Evolutionary conservation across 2,888 invertebrate species (phyloP).

Genomic region (Gasteruption jaculator): DNA sequence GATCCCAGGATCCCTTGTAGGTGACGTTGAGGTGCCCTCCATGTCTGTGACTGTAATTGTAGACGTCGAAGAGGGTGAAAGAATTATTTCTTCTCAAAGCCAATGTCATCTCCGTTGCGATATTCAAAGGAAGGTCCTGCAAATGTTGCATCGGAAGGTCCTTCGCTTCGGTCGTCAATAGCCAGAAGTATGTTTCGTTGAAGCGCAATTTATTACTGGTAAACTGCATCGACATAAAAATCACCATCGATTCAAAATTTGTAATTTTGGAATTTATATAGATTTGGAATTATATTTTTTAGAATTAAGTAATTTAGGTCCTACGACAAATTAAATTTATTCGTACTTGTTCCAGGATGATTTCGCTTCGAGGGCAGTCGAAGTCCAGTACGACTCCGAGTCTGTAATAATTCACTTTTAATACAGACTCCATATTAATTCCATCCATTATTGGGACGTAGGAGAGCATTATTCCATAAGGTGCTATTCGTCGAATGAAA

Average conservation of each 20-base stretch:
- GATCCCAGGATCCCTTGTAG: constrained; percentile 33
- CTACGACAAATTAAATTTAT: neutral
- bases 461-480: constrained; percentile 17
- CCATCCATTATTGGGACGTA: constrained; percentile 24
- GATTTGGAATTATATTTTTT: neutral
- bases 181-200: constrained; percentile 41
- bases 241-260: neutral
- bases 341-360: constrained; percentile 32
- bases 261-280: neutral
- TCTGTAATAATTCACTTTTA: constrained; percentile 33
- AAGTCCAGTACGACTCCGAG: constrained; percentile 33
- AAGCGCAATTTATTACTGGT: constrained; percentile 26
- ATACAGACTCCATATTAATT: constrained; percentile 23
- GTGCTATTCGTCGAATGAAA: constrained; percentile 21
- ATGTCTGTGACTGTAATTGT: constrained; percentile 39
- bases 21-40: constrained; percentile 34
- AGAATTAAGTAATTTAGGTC: neutral
- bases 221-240: constrained; percentile 23
- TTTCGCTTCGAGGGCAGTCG: constrained; percentile 31
- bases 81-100: constrained; percentile 21
- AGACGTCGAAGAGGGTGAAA: constrained; percentile 35
- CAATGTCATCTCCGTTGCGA: constrained; percentile 35
- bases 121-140: constrained; percentile 28
- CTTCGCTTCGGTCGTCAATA: constrained; percentile 26
- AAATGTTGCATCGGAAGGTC: constrained; percentile 25